Conservation (phyloP, 2,113 vertebrate genomes). For the Solenodon paradoxus region DNA sequence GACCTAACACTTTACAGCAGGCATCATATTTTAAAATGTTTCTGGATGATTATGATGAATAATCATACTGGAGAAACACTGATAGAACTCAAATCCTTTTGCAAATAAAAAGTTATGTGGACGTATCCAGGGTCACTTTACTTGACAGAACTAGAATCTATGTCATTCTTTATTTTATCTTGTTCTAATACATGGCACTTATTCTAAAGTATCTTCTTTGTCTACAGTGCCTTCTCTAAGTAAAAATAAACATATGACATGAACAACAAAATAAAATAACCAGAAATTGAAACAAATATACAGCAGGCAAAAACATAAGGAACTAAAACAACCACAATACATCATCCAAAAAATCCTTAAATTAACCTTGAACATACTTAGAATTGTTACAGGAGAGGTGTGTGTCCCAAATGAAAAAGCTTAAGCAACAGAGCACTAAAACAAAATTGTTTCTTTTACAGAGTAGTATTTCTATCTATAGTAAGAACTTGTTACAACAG, state of each 20-base stretch:
- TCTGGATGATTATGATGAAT: neutral
- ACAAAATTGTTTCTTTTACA: too few species aligned
- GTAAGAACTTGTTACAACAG: too few species aligned
- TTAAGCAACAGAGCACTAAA: too few species aligned
- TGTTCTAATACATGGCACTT: neutral
- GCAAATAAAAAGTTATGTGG: neutral
- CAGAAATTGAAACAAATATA: neutral
- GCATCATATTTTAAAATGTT: neutral
- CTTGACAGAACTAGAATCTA: neutral
- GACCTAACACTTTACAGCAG: neutral
- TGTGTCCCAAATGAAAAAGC: too few species aligned
- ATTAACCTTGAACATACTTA: neutral
- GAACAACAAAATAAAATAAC: neutral
- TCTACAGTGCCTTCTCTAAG: neutral
- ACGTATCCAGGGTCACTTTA: neutral
- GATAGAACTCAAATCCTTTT: neutral
- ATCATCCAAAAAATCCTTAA: neutral
- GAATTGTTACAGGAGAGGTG: too few species aligned
- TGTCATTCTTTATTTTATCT: neutral
- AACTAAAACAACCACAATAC: neutral
- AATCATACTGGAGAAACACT: neutral
- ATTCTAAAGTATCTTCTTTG: neutral
- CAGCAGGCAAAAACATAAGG: neutral
- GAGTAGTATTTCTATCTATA: too few species aligned
- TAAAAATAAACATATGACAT: conserved; percentile 5